These are phyloP conservation scores for Takifugu flavidus DNA, from an alignment of 2,113 vertebrate genomes.

Conservation along the genomic window DNA sequence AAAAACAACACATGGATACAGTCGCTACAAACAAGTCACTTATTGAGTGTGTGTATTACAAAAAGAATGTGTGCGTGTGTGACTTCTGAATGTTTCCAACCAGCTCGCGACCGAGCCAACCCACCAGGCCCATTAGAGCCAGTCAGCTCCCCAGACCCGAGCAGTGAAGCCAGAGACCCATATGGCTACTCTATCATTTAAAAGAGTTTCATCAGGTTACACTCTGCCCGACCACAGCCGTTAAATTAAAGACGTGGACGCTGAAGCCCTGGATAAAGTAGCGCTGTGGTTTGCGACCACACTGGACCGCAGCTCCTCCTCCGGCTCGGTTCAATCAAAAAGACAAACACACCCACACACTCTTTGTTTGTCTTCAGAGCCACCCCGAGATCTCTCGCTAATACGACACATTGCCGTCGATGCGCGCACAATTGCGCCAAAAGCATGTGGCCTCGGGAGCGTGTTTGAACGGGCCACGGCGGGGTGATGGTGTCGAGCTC, in stretches of 20 bases:
- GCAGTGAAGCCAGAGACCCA: constrained; percentile 54
- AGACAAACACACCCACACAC: constrained; percentile 38
- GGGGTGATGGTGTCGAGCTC: constrained; percentile 15
- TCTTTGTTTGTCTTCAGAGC: constrained; percentile 59
- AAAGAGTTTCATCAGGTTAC: constrained; percentile 76
- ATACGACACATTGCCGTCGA: constrained; percentile 38
- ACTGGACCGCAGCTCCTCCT: constrained; percentile 45
- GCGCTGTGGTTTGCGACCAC: constrained; percentile 59
- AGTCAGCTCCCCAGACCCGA: constrained; percentile 47
- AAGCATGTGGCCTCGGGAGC: background rate
- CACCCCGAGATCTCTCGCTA: constrained; percentile 35
- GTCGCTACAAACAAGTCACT: constrained; percentile 43
- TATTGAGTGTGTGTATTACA: constrained; percentile 22
- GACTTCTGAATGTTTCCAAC: constrained; percentile 49
- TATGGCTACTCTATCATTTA: constrained; percentile 75
- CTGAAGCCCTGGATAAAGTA: constrained; percentile 54
- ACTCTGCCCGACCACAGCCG: constrained; percentile 60
- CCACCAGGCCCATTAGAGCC: constrained; percentile 53
- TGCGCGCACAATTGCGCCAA: constrained; percentile 16
- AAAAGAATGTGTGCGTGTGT: constrained; percentile 8
- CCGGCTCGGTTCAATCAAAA: constrained; percentile 64
- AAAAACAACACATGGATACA: constrained; percentile 39
- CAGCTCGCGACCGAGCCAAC: constrained; percentile 40
- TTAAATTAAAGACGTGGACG: constrained; percentile 76
- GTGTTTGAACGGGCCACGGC: background rate